Evolutionary conservation across 2,113 vertebrate genomes (phyloP).

Genomic region (Xiphias gladius): DNA sequence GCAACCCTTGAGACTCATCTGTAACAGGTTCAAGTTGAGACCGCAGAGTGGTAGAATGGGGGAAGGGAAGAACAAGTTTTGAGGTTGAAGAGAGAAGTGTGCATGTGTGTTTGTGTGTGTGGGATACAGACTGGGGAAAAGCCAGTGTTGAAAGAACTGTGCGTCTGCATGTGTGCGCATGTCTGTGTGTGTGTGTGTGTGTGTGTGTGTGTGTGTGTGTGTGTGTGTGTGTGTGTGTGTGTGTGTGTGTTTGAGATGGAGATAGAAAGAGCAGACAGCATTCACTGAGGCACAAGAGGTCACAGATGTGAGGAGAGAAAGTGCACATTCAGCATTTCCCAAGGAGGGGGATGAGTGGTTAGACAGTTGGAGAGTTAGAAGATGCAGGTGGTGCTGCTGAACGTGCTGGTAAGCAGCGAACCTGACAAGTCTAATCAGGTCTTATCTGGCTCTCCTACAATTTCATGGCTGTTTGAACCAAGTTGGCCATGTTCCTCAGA

Average conservation of each 20-base stretch:
- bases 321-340: constrained; percentile 71
- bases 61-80: constrained; percentile 21
- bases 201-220: constrained; percentile 25
- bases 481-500: constrained; percentile 84
- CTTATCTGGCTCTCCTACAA: constrained; percentile 82
- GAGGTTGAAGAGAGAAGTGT: constrained; percentile 24
- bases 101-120: background rate
- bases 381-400: constrained; percentile 70
- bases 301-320: constrained; percentile 61
- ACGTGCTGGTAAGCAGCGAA: constrained; percentile 64
- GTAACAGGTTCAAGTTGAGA: constrained; percentile 58
- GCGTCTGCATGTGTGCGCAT: constrained; percentile 8
- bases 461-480: constrained; percentile 87
- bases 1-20: constrained; percentile 41
- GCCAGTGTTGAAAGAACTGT: background rate
- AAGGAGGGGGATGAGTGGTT: constrained; percentile 39
- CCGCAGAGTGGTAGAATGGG: constrained; percentile 39
- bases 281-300: constrained; percentile 36
- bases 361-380: constrained; percentile 32
- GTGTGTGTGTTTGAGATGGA: constrained; percentile 30
- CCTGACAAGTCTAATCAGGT: constrained; percentile 82
- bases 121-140: background rate
- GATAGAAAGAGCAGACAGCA: constrained; percentile 50
- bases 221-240: constrained; percentile 13
- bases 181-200: constrained; percentile 22